A percentile compares a stretch with the other conserved stretches of the same genome.
Conservation (phyloP, 2,888 invertebrate species). For the Melanchra persicariae region DNA sequence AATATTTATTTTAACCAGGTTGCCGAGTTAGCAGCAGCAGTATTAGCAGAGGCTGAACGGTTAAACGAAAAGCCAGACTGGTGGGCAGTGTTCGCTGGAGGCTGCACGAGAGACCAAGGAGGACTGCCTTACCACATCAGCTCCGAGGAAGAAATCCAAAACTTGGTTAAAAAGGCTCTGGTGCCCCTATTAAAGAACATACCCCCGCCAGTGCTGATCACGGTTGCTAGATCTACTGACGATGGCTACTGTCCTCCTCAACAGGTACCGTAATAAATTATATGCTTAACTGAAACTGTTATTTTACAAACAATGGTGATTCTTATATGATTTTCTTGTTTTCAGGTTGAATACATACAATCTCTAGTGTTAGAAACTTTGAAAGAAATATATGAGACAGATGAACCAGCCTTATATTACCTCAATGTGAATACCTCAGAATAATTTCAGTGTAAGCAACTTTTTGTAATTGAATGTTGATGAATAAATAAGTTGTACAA, state of each 20-base stretch:
- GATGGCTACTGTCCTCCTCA: constrained; percentile 97
- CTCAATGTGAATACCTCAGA: constrained; percentile 74
- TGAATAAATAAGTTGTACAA: constrained; percentile 24
- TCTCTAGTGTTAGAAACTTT: constrained; percentile 91
- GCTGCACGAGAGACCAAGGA: constrained; percentile 96
- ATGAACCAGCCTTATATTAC: constrained; percentile 88
- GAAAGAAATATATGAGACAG: constrained; percentile 87
- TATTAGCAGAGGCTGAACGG: constrained; percentile 89
- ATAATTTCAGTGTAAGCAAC: constrained; percentile 13
- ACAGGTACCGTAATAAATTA: constrained; percentile 83
- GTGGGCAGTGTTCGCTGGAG: constrained; percentile 95
- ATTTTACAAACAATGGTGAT: not conserved
- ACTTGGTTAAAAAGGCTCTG: constrained; percentile 91
- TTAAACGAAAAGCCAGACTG: constrained; percentile 93
- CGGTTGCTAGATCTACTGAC: constrained; percentile 95
- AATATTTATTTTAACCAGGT: constrained; percentile 74
- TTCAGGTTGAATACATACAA: constrained; percentile 95
- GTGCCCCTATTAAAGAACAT: constrained; percentile 90
- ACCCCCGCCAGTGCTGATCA: constrained; percentile 92
- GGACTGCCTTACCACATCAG: constrained; percentile 96
- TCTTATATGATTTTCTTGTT: constrained; percentile 50
- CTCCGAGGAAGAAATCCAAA: constrained; percentile 92
- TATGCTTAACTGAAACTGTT: not conserved
- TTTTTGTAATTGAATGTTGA: constrained; percentile 1
- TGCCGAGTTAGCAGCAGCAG: constrained; percentile 84